Conservation (phyloP, 2,113 vertebrate species). For the Piaya cayana region DNA sequence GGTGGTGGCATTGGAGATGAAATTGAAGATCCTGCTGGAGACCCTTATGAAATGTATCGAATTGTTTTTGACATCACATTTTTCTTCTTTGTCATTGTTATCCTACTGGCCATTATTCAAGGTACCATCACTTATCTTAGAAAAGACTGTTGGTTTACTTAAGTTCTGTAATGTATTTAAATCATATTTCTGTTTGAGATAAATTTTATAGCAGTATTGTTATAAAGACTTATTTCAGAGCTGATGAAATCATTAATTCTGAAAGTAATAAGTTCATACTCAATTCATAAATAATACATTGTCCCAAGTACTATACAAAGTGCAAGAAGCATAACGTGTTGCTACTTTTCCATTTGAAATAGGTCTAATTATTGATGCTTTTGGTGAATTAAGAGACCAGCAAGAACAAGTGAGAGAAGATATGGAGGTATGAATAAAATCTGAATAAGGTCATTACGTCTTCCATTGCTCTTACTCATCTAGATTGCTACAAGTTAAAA, state of each 20-base stretch:
- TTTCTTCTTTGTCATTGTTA: slow-evolving; percentile 99
- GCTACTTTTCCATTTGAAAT: slow-evolving; percentile 33
- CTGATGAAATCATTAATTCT: neutral
- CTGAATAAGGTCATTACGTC: neutral
- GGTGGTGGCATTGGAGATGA: slow-evolving; percentile 97
- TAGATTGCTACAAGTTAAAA: neutral
- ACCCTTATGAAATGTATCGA: slow-evolving; percentile 96
- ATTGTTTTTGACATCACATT: slow-evolving; percentile 99
- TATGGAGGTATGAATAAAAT: slow-evolving; percentile 88
- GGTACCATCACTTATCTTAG: slow-evolving; percentile 72
- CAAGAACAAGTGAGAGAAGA: slow-evolving; percentile 98
- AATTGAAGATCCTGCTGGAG: slow-evolving; percentile 97
- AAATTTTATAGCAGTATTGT: neutral
- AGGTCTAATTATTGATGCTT: slow-evolving; percentile 99
- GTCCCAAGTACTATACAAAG: neutral
- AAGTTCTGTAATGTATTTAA: neutral
- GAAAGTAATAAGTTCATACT: neutral
- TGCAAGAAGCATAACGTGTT: neutral
- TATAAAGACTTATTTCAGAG: neutral
- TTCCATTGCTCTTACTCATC: neutral
- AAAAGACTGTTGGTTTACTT: neutral
- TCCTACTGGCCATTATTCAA: slow-evolving; percentile 97
- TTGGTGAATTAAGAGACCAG: slow-evolving; percentile 97
- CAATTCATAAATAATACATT: neutral
- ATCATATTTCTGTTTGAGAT: neutral